Conservation (phyloP, 2,797 vertebrate genomes). For the Malacoraja senta region DNA sequence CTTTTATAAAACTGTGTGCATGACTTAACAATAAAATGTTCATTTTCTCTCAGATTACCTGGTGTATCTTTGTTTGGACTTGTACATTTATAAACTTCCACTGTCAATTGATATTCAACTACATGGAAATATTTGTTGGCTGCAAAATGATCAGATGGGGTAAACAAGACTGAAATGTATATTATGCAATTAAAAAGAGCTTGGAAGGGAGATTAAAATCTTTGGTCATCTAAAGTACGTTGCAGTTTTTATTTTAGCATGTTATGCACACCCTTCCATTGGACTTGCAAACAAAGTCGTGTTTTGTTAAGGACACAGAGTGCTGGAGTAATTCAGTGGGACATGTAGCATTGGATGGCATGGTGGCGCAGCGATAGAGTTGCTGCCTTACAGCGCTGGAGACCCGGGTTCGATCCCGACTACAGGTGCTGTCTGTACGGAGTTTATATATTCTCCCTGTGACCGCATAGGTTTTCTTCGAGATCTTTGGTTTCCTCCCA, state of each 20-base stretch:
- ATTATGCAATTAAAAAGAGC: not conserved
- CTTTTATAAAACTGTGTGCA: not conserved
- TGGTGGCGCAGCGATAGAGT: too few species aligned
- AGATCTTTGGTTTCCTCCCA: too few species aligned
- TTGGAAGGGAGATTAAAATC: not conserved
- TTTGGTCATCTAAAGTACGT: not conserved
- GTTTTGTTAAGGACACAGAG: too few species aligned
- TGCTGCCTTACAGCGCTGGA: too few species aligned
- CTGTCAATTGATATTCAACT: not conserved
- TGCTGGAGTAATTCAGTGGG: too few species aligned
- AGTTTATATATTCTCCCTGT: too few species aligned
- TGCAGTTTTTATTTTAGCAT: not conserved
- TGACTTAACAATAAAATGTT: slow-evolving; percentile 20
- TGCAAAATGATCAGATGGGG: not conserved
- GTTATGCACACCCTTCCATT: not conserved
- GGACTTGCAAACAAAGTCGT: not conserved
- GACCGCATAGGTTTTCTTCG: too few species aligned
- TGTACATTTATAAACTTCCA: not conserved
- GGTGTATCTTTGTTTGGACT: not conserved
- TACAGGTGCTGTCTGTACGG: too few species aligned
- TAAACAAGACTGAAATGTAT: not conserved
- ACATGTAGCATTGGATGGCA: too few species aligned
- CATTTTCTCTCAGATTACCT: not conserved
- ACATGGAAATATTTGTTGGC: not conserved
- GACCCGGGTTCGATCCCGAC: too few species aligned